Conservation (phyloP, 2,797 vertebrate genomes). For the Tapirus indicus region DNA sequence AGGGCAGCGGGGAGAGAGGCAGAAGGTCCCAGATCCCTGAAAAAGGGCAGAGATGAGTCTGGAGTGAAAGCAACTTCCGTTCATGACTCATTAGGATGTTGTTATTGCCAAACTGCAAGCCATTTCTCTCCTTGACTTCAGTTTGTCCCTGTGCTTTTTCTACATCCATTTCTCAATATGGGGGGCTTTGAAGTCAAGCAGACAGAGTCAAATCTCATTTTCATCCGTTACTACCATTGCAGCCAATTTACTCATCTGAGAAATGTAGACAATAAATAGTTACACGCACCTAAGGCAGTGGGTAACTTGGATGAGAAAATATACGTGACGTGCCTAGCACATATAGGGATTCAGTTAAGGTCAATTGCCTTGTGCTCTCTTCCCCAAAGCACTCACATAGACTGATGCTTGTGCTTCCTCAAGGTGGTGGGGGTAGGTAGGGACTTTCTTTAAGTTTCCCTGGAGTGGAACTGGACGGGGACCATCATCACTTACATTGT, state of each 20-base stretch:
- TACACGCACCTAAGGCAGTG: neutral
- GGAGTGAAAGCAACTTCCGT: neutral
- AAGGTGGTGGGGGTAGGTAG: no score
- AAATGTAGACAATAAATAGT: neutral
- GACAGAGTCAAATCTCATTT: neutral
- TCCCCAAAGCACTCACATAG: neutral
- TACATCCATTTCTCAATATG: neutral
- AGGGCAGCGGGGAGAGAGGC: neutral
- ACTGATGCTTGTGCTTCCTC: neutral
- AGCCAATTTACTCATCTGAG: neutral
- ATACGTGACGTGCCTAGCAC: fast-evolving
- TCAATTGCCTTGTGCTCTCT: neutral
- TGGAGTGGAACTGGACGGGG: no score
- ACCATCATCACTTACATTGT: neutral
- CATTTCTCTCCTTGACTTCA: neutral
- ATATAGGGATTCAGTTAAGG: neutral
- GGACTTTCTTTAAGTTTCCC: neutral
- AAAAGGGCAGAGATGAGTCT: neutral
- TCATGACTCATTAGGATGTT: neutral
- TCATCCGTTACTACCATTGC: neutral
- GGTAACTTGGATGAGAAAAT: neutral
- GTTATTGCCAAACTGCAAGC: neutral
- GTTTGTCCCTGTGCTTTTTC: neutral
- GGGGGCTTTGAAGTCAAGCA: neutral
- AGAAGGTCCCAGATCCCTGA: neutral